Conservation (phyloP, 1,140 invertebrate species). For the Cydia pomonella region DNA sequence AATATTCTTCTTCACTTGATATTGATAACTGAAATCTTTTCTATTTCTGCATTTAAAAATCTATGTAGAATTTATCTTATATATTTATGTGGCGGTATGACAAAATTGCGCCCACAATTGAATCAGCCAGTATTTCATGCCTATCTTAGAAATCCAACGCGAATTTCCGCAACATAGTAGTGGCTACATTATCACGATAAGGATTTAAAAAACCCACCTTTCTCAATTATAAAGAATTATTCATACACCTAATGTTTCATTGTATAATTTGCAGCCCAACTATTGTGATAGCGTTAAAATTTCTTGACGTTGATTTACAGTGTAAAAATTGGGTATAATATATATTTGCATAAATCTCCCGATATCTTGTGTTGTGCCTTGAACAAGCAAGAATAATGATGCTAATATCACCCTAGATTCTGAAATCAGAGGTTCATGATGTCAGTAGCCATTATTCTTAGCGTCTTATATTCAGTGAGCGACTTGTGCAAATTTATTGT, state of each 20-base stretch:
- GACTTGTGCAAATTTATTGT: conserved; percentile 70
- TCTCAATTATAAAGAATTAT: neutral
- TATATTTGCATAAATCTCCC: conserved; percentile 31
- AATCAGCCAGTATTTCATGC: too few relatives aligned
- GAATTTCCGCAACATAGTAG: too few relatives aligned
- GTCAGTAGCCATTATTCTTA: conserved; percentile 41
- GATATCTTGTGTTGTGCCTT: conserved; percentile 74
- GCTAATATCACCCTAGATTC: conserved; percentile 42
- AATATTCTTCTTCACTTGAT: neutral
- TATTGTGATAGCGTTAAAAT: neutral
- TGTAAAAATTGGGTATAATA: neutral
- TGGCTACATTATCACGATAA: neutral
- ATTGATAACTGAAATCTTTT: neutral
- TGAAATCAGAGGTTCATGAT: conserved; percentile 18
- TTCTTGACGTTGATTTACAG: neutral
- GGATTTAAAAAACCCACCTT: neutral
- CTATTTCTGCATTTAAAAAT: too few relatives aligned
- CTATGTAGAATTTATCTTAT: too few relatives aligned
- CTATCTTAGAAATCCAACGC: too few relatives aligned
- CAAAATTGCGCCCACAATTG: too few relatives aligned
- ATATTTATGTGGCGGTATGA: too few relatives aligned
- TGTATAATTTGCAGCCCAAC: neutral
- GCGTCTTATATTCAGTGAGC: conserved; percentile 57
- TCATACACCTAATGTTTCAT: neutral
- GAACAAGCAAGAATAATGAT: conserved; percentile 53